These are phyloP conservation scores for Conomelus anceps DNA, from an alignment of 2,888 invertebrate genomes.

Conservation along the genomic window DNA sequence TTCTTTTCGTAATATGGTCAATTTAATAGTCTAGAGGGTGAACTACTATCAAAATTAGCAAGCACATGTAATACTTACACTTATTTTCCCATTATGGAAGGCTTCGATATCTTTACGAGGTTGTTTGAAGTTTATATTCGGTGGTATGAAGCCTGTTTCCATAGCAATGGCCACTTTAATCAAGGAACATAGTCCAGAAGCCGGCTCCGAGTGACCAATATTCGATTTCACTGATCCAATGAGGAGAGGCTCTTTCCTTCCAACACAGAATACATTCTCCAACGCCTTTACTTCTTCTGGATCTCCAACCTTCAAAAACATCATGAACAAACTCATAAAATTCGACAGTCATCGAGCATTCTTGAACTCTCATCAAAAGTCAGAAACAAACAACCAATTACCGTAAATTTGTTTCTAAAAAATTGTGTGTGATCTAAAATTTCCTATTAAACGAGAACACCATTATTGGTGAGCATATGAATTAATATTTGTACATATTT, in stretches of 20 bases:
- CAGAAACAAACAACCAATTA: too few relatives aligned
- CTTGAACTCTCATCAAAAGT: not conserved
- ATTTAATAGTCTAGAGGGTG: too few relatives aligned
- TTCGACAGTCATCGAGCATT: not conserved
- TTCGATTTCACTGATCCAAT: constrained; percentile 93
- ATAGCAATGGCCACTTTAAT: constrained; percentile 78
- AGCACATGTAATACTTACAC: constrained; percentile 29
- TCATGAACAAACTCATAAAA: too few relatives aligned
- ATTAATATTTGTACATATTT: too few relatives aligned
- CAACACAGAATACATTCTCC: constrained; percentile 67
- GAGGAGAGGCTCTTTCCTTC: constrained; percentile 64
- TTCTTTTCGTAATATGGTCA: too few relatives aligned
- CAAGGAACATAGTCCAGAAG: constrained; percentile 73
- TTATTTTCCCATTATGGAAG: constrained; percentile 52
- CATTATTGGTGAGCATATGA: too few relatives aligned
- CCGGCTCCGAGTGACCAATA: constrained; percentile 86
- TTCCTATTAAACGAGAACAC: too few relatives aligned
- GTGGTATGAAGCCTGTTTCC: constrained; percentile 71
- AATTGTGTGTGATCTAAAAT: too few relatives aligned
- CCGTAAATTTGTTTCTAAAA: too few relatives aligned
- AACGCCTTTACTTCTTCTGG: constrained; percentile 85
- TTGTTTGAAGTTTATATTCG: constrained; percentile 71
- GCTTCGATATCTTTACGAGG: constrained; percentile 51
- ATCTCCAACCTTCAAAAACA: constrained; percentile 60
- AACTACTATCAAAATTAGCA: not conserved